Evolutionary conservation across 2,113 vertebrate species (phyloP).

Genomic region (Phylloscopus trochilus): DNA sequence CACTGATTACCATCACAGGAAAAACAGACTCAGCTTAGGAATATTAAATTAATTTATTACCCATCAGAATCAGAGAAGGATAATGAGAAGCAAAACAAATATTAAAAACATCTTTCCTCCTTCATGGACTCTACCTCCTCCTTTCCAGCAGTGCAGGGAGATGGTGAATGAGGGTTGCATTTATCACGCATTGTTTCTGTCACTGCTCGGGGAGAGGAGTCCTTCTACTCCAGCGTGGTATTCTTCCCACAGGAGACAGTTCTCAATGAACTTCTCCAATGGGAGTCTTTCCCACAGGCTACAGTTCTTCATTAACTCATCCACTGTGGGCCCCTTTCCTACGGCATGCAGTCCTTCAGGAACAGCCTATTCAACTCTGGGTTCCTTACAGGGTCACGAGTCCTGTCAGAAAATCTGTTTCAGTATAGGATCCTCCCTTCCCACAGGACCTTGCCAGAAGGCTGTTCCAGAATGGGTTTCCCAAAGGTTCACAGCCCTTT

Average conservation of each 20-base stretch:
- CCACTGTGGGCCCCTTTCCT: not conserved
- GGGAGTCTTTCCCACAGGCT: not conserved
- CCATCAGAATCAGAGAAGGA: not conserved
- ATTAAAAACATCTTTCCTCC: not conserved
- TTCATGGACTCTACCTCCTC: not conserved
- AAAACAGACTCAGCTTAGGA: not conserved
- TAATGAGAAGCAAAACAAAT: not conserved
- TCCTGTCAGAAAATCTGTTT: not conserved
- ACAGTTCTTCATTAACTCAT: not conserved
- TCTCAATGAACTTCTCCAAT: not conserved
- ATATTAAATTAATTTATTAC: not conserved
- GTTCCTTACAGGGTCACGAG: not conserved
- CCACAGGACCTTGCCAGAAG: not conserved
- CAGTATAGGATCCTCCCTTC: not conserved
- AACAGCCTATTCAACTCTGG: not conserved
- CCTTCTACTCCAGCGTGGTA: fast-evolving
- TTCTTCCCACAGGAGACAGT: not conserved
- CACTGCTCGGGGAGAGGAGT: not conserved
- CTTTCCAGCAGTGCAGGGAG: not conserved
- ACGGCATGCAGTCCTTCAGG: not conserved
- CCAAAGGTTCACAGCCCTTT: not conserved
- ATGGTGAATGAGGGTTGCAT: not conserved
- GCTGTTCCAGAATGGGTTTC: not conserved
- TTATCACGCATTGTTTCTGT: fast-evolving
- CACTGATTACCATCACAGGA: fast-evolving